Conservation (phyloP, 2,113 vertebrate genomes). For the Daubentonia madagascariensis region DNA sequence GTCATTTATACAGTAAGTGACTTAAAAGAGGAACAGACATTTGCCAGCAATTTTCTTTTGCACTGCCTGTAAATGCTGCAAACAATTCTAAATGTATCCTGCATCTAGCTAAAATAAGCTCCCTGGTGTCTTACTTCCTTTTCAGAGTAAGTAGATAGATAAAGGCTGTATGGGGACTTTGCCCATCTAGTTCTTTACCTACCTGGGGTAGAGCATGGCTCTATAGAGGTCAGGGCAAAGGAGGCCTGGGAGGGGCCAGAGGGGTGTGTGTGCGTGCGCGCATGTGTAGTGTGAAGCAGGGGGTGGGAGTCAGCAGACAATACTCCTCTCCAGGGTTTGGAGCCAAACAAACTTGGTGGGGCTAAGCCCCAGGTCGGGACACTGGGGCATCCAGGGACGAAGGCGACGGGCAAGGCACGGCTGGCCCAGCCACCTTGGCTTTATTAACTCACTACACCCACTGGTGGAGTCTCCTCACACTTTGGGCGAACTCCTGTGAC, state of each 20-base stretch:
- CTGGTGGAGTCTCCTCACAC: not conserved
- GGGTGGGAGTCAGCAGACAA: not conserved
- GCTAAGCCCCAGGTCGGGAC: not conserved
- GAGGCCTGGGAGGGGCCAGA: not conserved
- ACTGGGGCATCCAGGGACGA: not conserved
- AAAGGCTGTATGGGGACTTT: slow-evolving; percentile 17
- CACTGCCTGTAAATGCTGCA: not conserved
- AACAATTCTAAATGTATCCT: slow-evolving; percentile 9
- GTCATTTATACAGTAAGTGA: not conserved
- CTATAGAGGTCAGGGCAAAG: not conserved
- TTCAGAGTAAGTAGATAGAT: not conserved
- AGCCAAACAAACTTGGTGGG: not conserved
- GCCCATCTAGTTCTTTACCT: not conserved
- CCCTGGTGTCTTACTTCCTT: not conserved
- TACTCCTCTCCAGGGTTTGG: not conserved
- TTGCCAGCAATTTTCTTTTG: slow-evolving; percentile 29
- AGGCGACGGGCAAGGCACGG: not conserved
- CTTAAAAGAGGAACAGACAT: slow-evolving; percentile 18
- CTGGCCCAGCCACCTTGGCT: not conserved
- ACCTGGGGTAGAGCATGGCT: not conserved
- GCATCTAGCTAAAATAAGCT: slow-evolving; percentile 44
- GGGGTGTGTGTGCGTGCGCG: not conserved
- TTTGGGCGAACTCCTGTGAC: not conserved
- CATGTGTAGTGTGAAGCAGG: not conserved
- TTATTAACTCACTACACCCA: not conserved